Evolutionary conservation across 2,797 vertebrate genomes (phyloP).

Genomic region (Lacerta viridis): DNA sequence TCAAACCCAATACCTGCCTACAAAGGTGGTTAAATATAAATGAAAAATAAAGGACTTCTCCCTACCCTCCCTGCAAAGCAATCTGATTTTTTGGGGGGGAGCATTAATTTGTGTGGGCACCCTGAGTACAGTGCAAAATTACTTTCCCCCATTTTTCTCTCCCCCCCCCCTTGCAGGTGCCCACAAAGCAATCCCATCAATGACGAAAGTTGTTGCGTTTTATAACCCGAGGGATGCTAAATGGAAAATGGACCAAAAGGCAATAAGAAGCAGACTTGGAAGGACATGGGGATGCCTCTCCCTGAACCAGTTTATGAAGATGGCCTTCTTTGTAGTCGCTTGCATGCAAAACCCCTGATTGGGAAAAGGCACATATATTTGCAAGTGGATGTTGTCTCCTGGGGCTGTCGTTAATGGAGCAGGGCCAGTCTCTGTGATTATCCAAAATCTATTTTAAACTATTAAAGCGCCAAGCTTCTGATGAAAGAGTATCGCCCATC

Average conservation of each 20-base stretch:
- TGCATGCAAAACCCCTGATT: slow-evolving; percentile 44
- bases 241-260: slow-evolving; percentile 24
- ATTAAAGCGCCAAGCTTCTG: slow-evolving; percentile 34
- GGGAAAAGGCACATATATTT: slow-evolving; percentile 44
- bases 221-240: slow-evolving; percentile 19
- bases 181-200: not conserved
- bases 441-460: slow-evolving; percentile 65
- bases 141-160: slow-evolving; percentile 12
- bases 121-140: slow-evolving; percentile 10
- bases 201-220: not conserved
- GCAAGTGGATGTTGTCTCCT: slow-evolving; percentile 50
- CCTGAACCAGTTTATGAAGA: slow-evolving; percentile 59
- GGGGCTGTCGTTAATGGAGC: slow-evolving; percentile 68
- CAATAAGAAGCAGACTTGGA: slow-evolving; percentile 42
- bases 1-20: not conserved
- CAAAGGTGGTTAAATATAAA: not conserved
- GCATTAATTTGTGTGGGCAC: not conserved
- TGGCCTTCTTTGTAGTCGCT: slow-evolving; percentile 18
- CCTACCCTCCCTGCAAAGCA: not conserved
- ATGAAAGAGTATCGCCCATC: not conserved
- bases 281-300: slow-evolving; percentile 51
- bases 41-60: not conserved
- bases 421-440: slow-evolving; percentile 61
- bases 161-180: slow-evolving; percentile 59
- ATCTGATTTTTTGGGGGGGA: not conserved